phyloP scores from a whole-genome alignment of 2,113 vertebrate species.

The Halichoeres trimaculatus region DNA sequence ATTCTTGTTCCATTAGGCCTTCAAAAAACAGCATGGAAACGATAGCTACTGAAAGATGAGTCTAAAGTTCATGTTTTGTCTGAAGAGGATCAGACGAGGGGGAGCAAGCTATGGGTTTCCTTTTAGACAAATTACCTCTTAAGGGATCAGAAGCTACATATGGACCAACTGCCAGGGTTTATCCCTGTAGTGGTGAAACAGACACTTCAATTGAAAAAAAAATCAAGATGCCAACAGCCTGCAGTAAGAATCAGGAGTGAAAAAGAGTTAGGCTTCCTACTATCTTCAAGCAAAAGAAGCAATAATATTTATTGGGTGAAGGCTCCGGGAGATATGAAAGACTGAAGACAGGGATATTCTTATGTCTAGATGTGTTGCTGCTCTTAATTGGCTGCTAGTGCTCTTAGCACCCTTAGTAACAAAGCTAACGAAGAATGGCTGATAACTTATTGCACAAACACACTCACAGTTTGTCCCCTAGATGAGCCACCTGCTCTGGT shows the following conservation, averaged over 20 bases:
- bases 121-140: conserved; percentile 54
- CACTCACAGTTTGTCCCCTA: background rate
- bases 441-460: conserved; percentile 1
- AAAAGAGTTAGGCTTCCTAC: conserved; percentile 52
- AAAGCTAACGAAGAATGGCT: background rate
- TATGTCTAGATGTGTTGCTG: conserved; percentile 1
- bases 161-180: conserved; percentile 46
- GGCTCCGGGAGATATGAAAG: conserved; percentile 13
- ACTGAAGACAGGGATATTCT: background rate
- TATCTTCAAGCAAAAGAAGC: conserved; percentile 51
- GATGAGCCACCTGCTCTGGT: conserved; percentile 28
- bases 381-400: background rate
- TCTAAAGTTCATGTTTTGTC: conserved; percentile 31
- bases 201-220: conserved; percentile 62
- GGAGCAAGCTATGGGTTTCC: conserved; percentile 47
- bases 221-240: conserved; percentile 62
- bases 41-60: conserved; percentile 20
- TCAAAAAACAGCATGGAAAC: conserved; percentile 3
- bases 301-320: conserved; percentile 39
- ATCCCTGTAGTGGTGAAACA: conserved; percentile 56
- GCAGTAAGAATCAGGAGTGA: conserved; percentile 48
- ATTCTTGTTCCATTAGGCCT: conserved; percentile 8
- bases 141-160: conserved; percentile 49
- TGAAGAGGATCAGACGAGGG: conserved; percentile 50
- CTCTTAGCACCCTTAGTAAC: background rate